Conservation (phyloP, 2,113 vertebrate genomes). For the Hystrix brachyura region DNA sequence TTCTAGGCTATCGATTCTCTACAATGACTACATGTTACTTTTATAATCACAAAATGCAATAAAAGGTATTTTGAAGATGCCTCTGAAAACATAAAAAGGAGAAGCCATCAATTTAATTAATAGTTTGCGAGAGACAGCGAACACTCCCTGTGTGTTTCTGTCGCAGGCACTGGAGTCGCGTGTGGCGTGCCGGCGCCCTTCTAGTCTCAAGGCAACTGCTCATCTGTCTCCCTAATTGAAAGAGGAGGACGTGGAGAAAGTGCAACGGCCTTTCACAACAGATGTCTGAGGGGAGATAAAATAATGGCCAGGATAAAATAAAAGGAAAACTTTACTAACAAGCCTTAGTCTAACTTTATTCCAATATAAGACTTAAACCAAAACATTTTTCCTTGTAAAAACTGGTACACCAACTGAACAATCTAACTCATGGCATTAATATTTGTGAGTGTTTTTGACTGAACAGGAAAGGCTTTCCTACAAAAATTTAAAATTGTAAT, state of each 20-base stretch:
- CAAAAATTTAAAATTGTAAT: constrained; percentile 22
- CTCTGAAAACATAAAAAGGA: constrained; percentile 51
- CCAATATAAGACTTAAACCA: constrained; percentile 6
- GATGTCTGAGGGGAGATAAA: constrained; percentile 71
- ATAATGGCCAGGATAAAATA: constrained; percentile 45
- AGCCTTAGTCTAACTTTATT: constrained; percentile 6
- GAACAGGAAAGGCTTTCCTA: constrained; percentile 16
- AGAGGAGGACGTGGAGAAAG: constrained; percentile 53
- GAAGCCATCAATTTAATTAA: constrained; percentile 73
- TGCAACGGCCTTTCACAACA: constrained; percentile 70
- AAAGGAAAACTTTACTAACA: constrained; percentile 15
- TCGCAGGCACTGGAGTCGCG: constrained; percentile 66
- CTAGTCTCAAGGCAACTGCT: constrained; percentile 74
- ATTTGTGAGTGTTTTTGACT: constrained; percentile 12
- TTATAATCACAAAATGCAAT: constrained; percentile 65
- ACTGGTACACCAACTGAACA: background rate
- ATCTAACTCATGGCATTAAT: background rate
- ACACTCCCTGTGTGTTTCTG: constrained; percentile 76
- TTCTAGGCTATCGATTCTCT: constrained; percentile 45
- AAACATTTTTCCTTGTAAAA: constrained; percentile 13
- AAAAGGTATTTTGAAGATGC: constrained; percentile 65
- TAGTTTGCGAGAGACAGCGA: constrained; percentile 75
- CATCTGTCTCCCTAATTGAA: constrained; percentile 74
- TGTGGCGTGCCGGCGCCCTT: constrained; percentile 71
- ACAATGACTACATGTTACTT: constrained; percentile 59